Evolutionary conservation across 2,797 vertebrate genomes (phyloP), one percentile per base, ranked within the genome.

Genomic region (Notamacropus eugenii): DNA sequence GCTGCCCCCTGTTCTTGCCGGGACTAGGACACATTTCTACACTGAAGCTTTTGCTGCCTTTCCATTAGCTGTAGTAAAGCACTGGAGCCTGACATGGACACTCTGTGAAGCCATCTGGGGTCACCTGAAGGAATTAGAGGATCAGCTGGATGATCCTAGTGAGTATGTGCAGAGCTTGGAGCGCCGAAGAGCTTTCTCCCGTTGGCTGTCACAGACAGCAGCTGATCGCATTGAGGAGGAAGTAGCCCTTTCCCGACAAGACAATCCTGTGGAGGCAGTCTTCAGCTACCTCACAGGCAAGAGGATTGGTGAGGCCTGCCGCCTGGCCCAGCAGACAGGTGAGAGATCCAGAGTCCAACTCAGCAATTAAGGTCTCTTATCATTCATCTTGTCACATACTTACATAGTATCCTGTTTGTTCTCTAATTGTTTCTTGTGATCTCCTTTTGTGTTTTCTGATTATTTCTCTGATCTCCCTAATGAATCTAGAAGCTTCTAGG

Each of bases 231-330:
- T 99, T 57, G 99, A 99, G 95, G 98, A 99, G 29, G 99, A 99
- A 90, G 99, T 99, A 54, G 98, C 99, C 0, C 27, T 98, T 92
- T 96, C 98, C 0, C 98, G 97, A 8, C 99, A 99, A 5, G 97
- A 97, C 9, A 97, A 90, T 14, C 99, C 99, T 2, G 90, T 99
- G 0, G 99, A 99, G 12, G 99, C 99, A 0, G 99, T 99, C 59
- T 99, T 99, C 98, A 99, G 99, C 98, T 99, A 99, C 98, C 99
- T 99, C 90, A 99, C 99, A 0, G 99, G 99, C 0, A 99, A 98
- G 98, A 98, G 99, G 92, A 99, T 99, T 55, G 99, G 99, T 0
- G 99, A 99, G 96, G 99, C 99, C 2, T 99, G 99, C 95, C 99
- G 98, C n/a, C 98, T 99, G 34, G 99, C 99, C 0, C 99, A 99